Conservation (phyloP, 2,888 invertebrate genomes). For the Troilus luridus region DNA sequence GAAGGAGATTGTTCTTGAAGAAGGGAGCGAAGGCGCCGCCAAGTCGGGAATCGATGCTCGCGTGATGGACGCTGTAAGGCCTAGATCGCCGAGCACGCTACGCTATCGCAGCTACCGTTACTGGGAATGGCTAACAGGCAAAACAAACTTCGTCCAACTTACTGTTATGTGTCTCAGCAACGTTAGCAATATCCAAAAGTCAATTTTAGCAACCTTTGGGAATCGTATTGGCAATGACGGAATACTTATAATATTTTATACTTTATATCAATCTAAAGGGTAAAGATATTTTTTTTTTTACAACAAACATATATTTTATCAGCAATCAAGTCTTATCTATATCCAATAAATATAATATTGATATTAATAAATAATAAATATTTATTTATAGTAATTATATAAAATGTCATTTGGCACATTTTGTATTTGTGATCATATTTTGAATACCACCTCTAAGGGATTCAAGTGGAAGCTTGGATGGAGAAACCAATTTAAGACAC, state of each 20-base stretch:
- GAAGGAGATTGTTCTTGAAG: conserved; percentile 3
- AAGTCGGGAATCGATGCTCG: conserved; percentile 45
- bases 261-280: too few relatives aligned
- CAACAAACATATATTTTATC: too few relatives aligned
- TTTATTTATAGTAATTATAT: too few relatives aligned
- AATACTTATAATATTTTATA: not conserved
- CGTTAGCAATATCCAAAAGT: not conserved
- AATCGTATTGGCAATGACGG: not conserved
- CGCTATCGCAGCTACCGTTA: not conserved
- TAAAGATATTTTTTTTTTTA: too few relatives aligned
- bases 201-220: not conserved
- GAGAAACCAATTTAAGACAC: too few relatives aligned
- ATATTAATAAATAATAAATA: too few relatives aligned
- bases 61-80: conserved; percentile 19
- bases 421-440: too few relatives aligned
- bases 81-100: conserved; percentile 34
- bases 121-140: not conserved
- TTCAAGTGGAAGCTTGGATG: too few relatives aligned
- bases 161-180: not conserved
- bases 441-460: too few relatives aligned
- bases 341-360: too few relatives aligned
- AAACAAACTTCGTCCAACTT: not conserved
- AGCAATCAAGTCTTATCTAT: too few relatives aligned
- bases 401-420: too few relatives aligned
- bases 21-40: not conserved